Conservation (phyloP, 2,113 vertebrate species). For the Lepidothrix coronata region DNA sequence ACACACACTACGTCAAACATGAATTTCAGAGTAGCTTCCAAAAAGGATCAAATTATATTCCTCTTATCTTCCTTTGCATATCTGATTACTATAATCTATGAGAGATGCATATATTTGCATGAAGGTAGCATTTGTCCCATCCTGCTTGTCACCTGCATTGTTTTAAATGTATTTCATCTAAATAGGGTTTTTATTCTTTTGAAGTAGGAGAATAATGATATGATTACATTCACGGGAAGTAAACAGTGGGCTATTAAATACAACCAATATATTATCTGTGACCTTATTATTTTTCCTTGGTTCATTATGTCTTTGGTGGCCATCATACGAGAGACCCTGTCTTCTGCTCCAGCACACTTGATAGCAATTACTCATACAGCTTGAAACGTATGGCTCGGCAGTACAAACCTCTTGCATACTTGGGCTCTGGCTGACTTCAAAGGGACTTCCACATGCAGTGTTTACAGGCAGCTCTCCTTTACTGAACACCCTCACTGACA, state of each 20-base stretch:
- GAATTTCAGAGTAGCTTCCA: background rate
- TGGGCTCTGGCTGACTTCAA: conserved; percentile 42
- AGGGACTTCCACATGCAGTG: background rate
- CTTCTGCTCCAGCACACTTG: background rate
- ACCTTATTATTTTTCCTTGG: background rate
- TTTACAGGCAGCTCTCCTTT: conserved; percentile 18
- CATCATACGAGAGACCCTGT: background rate
- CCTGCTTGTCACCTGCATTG: background rate
- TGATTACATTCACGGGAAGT: background rate
- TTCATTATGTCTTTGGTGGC: background rate
- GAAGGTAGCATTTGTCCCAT: background rate
- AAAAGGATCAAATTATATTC: background rate
- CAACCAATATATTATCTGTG: background rate
- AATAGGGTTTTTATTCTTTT: conserved; percentile 15
- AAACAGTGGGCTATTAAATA: background rate
- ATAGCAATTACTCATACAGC: background rate
- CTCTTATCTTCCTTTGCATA: background rate
- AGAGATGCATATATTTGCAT: background rate
- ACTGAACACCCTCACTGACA: conserved; percentile 1
- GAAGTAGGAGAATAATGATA: conserved; percentile 2
- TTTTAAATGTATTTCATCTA: background rate
- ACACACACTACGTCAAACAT: background rate
- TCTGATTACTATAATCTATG: background rate
- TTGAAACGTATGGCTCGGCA: background rate
- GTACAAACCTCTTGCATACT: background rate